These are phyloP conservation scores for Erynnis tages DNA, from an alignment of 2,888 invertebrate genomes.

Conservation along the genomic window DNA sequence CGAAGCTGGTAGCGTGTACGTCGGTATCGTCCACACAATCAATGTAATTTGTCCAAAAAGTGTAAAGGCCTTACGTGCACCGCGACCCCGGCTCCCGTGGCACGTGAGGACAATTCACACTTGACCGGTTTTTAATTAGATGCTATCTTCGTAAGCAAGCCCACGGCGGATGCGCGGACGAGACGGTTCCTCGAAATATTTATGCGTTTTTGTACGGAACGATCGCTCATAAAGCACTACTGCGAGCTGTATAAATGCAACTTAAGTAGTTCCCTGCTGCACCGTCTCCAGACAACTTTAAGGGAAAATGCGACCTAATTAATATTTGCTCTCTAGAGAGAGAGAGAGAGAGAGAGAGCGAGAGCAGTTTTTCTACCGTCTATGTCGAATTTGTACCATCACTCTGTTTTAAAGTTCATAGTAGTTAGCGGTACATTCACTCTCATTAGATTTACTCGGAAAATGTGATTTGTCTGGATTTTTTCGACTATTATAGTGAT, in stretches of 20 bases:
- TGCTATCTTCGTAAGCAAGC: constrained; percentile 31
- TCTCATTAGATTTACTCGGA: too few species aligned
- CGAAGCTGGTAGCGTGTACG: too few species aligned
- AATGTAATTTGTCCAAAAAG: constrained; percentile 13
- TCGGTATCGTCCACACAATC: too few species aligned
- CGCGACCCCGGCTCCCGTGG: constrained; percentile 8
- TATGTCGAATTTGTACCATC: too few species aligned
- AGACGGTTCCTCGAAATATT: constrained; percentile 37
- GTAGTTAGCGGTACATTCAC: too few species aligned
- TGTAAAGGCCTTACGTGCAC: neutral
- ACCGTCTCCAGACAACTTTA: constrained; percentile 10
- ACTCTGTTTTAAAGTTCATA: too few species aligned
- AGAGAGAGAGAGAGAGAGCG: too few species aligned
- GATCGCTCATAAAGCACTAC: constrained; percentile 24
- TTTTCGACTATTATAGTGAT: too few species aligned
- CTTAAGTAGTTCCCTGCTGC: constrained; percentile 13
- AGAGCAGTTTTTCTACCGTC: constrained; percentile 16
- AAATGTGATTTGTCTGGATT: too few species aligned
- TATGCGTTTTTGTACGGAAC: constrained; percentile 34
- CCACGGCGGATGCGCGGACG: constrained; percentile 30
- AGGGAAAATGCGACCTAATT: constrained; percentile 20
- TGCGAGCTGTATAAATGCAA: constrained; percentile 24
- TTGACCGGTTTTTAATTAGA: constrained; percentile 38
- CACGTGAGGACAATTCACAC: constrained; percentile 36
- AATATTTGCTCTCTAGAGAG: constrained; percentile 20